A percentile compares a stretch with the other conserved stretches of the same genome.
phyloP scores from a whole-genome alignment of 2,888 invertebrate genomes.

The Chromoteleia sp. region DNA sequence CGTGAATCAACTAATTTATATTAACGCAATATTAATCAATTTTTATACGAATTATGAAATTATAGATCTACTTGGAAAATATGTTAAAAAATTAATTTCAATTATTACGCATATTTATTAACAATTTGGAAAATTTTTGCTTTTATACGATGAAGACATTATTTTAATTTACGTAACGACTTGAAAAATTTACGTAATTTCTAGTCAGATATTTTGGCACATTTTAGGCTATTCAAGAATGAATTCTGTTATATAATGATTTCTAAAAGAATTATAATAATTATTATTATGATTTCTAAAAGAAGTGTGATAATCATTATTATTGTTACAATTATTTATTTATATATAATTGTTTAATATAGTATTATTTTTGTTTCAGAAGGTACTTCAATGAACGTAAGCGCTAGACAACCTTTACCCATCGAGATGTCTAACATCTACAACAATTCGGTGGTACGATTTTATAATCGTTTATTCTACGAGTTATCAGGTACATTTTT shows the following conservation, averaged over 20 bases:
- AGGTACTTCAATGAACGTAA: constrained; percentile 79
- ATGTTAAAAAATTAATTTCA: neutral
- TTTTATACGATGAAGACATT: neutral
- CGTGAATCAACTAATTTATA: constrained; percentile 12
- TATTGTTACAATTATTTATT: neutral
- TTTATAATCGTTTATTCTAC: constrained; percentile 88
- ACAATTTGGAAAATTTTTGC: neutral
- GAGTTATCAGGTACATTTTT: constrained; percentile 88
- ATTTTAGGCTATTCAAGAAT: neutral
- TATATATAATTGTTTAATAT: neutral
- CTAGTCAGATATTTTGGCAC: neutral
- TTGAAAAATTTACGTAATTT: neutral
- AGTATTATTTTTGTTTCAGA: constrained; percentile 72
- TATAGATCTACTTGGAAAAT: too few relatives aligned
- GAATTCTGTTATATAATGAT: neutral
- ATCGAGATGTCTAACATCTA: constrained; percentile 85
- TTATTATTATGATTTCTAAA: neutral
- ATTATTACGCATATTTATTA: neutral
- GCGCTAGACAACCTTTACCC: constrained; percentile 71
- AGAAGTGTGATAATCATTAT: neutral
- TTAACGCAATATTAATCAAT: too few relatives aligned
- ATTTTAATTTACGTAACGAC: neutral
- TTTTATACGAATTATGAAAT: too few relatives aligned
- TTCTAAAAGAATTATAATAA: neutral
- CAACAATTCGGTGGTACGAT: constrained; percentile 87